Conservation (phyloP, 2,888 invertebrate genomes). For the Amiota minor region DNA sequence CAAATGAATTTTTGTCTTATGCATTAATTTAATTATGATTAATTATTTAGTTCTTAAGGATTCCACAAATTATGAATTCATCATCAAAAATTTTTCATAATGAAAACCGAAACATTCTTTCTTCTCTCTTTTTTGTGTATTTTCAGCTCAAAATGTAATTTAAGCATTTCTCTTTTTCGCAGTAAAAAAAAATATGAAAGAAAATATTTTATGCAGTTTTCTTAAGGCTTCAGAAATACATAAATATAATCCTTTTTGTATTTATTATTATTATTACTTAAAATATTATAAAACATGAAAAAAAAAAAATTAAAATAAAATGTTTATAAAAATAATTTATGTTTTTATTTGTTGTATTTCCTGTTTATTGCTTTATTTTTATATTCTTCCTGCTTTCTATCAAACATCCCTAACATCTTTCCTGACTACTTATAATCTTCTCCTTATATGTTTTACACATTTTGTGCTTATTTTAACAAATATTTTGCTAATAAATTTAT, state of each 20-base stretch:
- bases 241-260: not conserved
- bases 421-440: not conserved
- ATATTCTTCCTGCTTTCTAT: not conserved
- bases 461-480: not conserved
- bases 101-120: constrained; percentile 54
- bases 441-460: not conserved
- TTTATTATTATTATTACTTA: no score
- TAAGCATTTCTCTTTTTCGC: constrained; percentile 41
- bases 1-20: not conserved
- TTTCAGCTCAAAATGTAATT: constrained; percentile 69
- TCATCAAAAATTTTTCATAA: constrained; percentile 20
- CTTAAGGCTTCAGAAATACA: constrained; percentile 47
- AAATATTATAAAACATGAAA: not conserved
- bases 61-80: constrained; percentile 41
- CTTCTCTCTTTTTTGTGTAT: constrained; percentile 51
- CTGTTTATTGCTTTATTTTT: not conserved
- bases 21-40: no score
- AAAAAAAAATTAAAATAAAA: constrained; percentile 18
- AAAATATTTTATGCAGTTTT: not conserved
- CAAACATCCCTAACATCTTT: not conserved
- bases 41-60: not conserved
- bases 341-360: constrained; percentile 16
- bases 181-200: no score
- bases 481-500: not conserved
- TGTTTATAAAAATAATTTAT: constrained; percentile 15